phyloP scores from a whole-genome alignment of 1,140 invertebrate species.

The Neodiprion virginianus region DNA sequence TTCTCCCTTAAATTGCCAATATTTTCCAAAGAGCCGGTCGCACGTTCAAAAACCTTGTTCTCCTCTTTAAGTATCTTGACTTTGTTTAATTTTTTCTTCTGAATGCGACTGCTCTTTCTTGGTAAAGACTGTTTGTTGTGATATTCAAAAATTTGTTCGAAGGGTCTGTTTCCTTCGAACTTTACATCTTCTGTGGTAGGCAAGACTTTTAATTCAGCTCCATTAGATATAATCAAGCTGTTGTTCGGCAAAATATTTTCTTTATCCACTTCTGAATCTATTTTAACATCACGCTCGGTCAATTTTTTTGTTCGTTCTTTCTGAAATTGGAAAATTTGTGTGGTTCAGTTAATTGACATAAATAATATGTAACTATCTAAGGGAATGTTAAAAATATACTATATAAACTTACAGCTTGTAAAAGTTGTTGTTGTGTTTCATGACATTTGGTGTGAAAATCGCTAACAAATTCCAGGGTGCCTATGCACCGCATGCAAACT shows the following conservation, averaged over 20 bases:
- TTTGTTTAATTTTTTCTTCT: neutral
- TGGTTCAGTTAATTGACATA: too few species aligned
- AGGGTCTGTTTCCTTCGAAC: slow-evolving; percentile 2
- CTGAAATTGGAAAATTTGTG: slow-evolving; percentile 1
- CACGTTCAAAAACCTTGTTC: neutral
- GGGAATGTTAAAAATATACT: neutral
- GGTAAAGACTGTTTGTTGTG: too few species aligned
- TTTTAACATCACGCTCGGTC: slow-evolving; percentile 16
- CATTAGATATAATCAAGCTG: slow-evolving; percentile 17
- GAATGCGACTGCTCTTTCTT: neutral
- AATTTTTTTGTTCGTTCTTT: slow-evolving; percentile 5
- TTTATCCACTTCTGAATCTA: slow-evolving; percentile 37
- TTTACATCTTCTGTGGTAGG: slow-evolving; percentile 7
- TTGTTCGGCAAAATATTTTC: slow-evolving; percentile 33
- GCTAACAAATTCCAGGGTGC: slow-evolving; percentile 42
- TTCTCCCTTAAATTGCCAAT: too few species aligned
- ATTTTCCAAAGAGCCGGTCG: too few species aligned
- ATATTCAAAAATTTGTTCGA: neutral
- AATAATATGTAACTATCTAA: too few species aligned
- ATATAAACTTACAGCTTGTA: slow-evolving; percentile 25
- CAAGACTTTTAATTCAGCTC: slow-evolving; percentile 4
- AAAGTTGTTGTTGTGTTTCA: slow-evolving; percentile 34
- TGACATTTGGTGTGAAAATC: slow-evolving; percentile 43
- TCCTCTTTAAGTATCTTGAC: neutral
- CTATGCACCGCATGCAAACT: slow-evolving; percentile 42